Percentiles rank a stretch among this genome's conserved stretches.
phyloP scores from a whole-genome alignment of 2,113 vertebrate genomes.

The Vulpes vulpes region DNA sequence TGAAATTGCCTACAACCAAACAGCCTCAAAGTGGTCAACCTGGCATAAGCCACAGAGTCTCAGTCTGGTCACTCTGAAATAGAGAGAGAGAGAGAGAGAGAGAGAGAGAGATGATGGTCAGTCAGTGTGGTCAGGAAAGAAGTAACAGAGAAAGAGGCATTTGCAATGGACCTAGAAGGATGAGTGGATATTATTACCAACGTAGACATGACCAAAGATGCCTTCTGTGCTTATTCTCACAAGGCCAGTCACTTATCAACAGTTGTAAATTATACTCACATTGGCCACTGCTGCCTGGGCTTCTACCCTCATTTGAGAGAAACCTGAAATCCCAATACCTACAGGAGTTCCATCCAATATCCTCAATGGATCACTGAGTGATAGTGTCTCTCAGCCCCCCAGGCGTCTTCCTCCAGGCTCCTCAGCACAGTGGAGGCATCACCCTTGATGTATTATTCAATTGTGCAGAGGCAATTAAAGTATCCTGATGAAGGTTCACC shows the following conservation, averaged over 20 bases:
- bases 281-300: neutral
- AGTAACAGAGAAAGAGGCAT: neutral
- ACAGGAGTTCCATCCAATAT: neutral
- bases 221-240: neutral
- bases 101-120: neutral
- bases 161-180: neutral
- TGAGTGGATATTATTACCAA: neutral
- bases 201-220: neutral
- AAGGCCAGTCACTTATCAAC: neutral
- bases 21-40: neutral
- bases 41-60: neutral
- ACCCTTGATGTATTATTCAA: neutral
- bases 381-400: neutral
- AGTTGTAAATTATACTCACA: neutral
- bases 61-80: neutral
- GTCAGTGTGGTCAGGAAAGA: neutral
- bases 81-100: neutral
- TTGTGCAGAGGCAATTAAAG: neutral
- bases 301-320: neutral
- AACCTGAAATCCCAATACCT: neutral
- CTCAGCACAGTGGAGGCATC: neutral
- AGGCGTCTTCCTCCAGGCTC: neutral
- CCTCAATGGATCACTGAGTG: neutral
- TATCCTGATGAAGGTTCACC: neutral
- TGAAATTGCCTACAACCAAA: neutral